Evolutionary conservation across 2,113 vertebrate species (phyloP), one percentile per base, ranked within the genome.

Genomic region (Seriola aureovittata): DNA sequence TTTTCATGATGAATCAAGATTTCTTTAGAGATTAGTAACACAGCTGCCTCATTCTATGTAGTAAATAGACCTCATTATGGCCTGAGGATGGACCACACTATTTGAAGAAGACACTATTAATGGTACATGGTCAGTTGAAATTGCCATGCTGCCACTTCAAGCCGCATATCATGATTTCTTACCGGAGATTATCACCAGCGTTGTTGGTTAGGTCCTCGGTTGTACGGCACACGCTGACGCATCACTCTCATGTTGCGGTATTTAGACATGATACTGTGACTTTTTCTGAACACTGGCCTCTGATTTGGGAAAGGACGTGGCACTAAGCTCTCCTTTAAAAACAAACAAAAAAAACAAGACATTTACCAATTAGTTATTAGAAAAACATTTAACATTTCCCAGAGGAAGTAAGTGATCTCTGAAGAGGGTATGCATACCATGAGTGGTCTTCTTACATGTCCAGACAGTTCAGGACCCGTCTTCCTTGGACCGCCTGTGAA

Each of bases 201-300:
- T 8, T 93, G 93, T 16, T 95, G 92, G 78, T 86, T 90, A 38
- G 92, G 84, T 48, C 88, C 94, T 83, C 85, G 38, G 87, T 59
- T 90, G 88, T 82, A 92, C 0, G 94, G 93, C 0, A 67, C 82
- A 0, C 92, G 93, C 77, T 95, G 92, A 10, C 94, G 93, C 90
- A 94, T 82, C 8, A 92, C 93, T 88, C 95, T 94, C 90, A 96
- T 87, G 91, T 91, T 95, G 75, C 94, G 94, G 82, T 96, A 96
- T 74, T 96, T 96, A 13, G 93, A 94, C 93, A 94, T 89, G 44
- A 95, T 95, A 38, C 77, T 95, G 65, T 94, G 81, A 84, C 94
- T 95, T 88, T 95, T 96, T 58, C 90, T 90, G 87, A 95, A 94
- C 60, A 91, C 88, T 1, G 94, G 94, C 46, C 93, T 95, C 84